Evolutionary conservation across 2,888 invertebrate species (phyloP), one percentile per base, ranked within the genome.

Genomic region (Ischnus inquisitorius): DNA sequence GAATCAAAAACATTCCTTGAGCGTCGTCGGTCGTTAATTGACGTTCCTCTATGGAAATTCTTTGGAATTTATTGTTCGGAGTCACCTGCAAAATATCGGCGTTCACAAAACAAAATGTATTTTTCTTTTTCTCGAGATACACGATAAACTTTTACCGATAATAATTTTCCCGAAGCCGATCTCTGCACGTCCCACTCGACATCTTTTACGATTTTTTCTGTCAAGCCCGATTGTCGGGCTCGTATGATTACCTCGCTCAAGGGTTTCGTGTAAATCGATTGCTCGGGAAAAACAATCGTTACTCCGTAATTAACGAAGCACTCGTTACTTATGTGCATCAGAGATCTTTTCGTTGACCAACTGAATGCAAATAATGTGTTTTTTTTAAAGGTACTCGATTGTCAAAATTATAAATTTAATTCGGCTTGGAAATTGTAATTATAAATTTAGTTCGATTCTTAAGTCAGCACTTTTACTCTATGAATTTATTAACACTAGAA

Each of bases 1-100:
- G 94, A 0, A 97, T 94, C 2, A 97, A 93, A 90, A 97, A 97
- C 96, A 97, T 97, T 10, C 97, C 97, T 93, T 97, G 97, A 0
- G 97, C 97, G 85, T 97, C 97, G 89, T 96, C 97, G 41, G 97
- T 93, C 0, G 96, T 96, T n/a, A 97, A 92, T 25, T 96, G 96
- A 84, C 97, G 95, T 90, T 97, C 97, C 92, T 96, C 96, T 28
- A 95, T 94, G 54, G 94, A 92, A 8, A 93, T 75, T 41, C 86
- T 84, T 60, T 76, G 64, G 3, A 83, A 69, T 62, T 87, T 87
- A 3, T 80, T 76, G 43, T 57, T 95, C 95, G 95, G 78, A 0
- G 85, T 94, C 0, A 94, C 95, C 96, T 96, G 88, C 65, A 74
- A 2, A 65, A 41, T 65, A 46, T 34, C 34, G 64, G 16, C 10